Base-by-base conservation (phyloP, 2,888 invertebrate species). In the Tipula confusa region DNA sequence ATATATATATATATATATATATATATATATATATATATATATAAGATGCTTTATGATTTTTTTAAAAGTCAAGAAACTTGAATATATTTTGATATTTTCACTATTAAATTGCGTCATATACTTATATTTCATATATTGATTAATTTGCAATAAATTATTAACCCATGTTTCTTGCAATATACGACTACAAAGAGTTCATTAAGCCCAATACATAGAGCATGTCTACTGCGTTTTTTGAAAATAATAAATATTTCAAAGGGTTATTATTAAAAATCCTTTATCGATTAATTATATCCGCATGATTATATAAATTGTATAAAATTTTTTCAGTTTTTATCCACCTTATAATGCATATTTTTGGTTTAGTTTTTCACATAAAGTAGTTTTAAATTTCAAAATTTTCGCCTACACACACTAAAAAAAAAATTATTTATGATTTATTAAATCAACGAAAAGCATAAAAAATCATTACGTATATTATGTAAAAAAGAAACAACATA, bases 201-300 rank as follows among this genome's bases (percentile, higher is more conserved):
- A 43, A 24, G 18, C 7, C 24, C 2, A 11, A 24, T 11, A 24
- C 24, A 64, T 11, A 64, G 1, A 64, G 24, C 24, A 24, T 24
- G 64, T 64, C 64, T 64, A 7, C 24, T 64, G 64, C 43, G 15
- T 31, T 3, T 36, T 36, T 36, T 36, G 11, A 36, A 36, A 36
- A 43, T n/a, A n/a, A 43, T 43, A 43, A 43, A 43, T n/a, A 43
- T 3, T 43, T 43, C 64, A 64, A n/a, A 64, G 64, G 18, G 7
- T 48, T 48, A 18, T 18, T 64, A 43, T 64, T 64, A 24, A 18
- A 11, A 64, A 64, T 64, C 24, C 7, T 24, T 24, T 64, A 64
- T 64, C 64, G 64, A 64, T 64, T 64, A 64, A 64, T 64, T 64
- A 64, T 64, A 64, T 64, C 64, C 24, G 24, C 64, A n/a, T n/a